Base-by-base conservation (phyloP, 2,888 invertebrate species). In the Polymixis lichenea region DNA sequence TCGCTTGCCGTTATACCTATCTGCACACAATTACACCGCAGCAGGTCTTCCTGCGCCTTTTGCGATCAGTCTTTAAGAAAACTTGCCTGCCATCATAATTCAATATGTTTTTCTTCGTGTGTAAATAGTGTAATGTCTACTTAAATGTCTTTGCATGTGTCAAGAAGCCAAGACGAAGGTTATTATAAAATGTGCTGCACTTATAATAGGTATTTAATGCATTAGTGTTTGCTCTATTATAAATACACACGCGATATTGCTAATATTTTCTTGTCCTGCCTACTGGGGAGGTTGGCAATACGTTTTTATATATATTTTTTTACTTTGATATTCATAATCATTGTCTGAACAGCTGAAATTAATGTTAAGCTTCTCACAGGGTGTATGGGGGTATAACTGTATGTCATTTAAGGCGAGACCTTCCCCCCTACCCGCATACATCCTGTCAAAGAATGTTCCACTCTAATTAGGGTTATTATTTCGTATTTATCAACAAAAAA, bases 181-280 rank as follows among this genome's bases (percentile, higher is more conserved):
- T 72, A 53, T 22, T 55, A 6, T 32, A 56, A 75, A 75, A 38
- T 68, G 49, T 65, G 25, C 60, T 38, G 51, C 58, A 46, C 55
- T 76, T 76, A 61, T 72, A 74, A 78, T 78, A 84, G 65, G 43
- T 28, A 56, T 71, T 65, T 61, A 82, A 64, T 68, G 46, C 25
- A 60, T 80, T 80, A 72, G 80, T 82, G 75, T 80, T 71, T 56
- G 46, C 28, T 53, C 56, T 53, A 65, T 72, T 85, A 61, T 72
- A 75, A 82, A 69, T 75, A 32, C 56, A 65, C 82, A 85, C 82
- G 85, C 75, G 75, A 85, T 74, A 56, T 80, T 80, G 64, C 65
- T 38, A 74, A 80, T 43, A 46, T 15, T 73, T 15, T n/a, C 61
- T 53, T 75, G 32, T 78, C 51, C 7, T 56, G 28, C 19, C 17